These are phyloP conservation scores for Tapirus terrestris DNA, from an alignment of 2,113 vertebrate species.

Conservation along the genomic window DNA sequence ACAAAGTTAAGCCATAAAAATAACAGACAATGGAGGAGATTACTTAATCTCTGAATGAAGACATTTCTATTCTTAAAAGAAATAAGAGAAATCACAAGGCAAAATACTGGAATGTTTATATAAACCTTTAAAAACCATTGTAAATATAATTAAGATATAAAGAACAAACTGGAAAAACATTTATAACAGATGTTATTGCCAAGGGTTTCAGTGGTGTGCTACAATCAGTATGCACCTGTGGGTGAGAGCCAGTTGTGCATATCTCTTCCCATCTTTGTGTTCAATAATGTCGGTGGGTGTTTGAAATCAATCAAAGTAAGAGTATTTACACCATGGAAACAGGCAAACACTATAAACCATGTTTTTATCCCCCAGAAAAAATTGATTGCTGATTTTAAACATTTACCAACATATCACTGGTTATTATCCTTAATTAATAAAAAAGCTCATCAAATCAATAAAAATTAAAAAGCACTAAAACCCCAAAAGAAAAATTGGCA, in stretches of 20 bases:
- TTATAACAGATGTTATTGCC: neutral
- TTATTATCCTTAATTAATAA: constrained; percentile 18
- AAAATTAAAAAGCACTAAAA: constrained; percentile 48
- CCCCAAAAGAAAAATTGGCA: neutral
- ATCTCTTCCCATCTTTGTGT: neutral
- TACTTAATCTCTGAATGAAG: constrained; percentile 3
- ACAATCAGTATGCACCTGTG: neutral
- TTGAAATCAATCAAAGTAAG: neutral
- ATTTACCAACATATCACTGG: neutral
- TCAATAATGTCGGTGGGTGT: neutral
- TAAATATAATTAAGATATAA: constrained; percentile 33
- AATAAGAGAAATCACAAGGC: neutral
- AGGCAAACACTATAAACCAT: neutral
- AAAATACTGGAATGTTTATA: constrained; percentile 7
- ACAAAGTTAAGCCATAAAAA: neutral
- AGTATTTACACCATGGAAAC: neutral
- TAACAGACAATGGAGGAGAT: neutral
- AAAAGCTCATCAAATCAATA: neutral
- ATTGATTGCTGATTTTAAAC: neutral
- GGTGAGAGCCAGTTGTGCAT: fast-evolving
- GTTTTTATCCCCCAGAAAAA: neutral
- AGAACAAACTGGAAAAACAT: neutral
- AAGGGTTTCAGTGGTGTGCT: neutral
- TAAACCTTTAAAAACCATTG: neutral
- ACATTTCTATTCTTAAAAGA: neutral